phyloP scores from a whole-genome alignment of 2,888 invertebrate genomes.

The Heliconius ismenius region DNA sequence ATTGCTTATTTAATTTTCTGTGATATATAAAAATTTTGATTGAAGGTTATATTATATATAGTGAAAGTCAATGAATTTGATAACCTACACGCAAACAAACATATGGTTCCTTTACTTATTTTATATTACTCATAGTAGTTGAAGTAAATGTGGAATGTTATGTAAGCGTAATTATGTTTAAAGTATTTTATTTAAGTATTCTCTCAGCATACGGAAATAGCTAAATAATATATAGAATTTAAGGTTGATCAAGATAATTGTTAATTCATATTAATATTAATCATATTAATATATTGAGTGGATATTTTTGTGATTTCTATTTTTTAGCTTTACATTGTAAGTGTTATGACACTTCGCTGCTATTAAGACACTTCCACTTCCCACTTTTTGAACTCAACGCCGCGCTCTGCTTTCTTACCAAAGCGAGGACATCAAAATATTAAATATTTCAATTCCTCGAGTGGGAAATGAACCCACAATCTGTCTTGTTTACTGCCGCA shows the following conservation, averaged over 20 bases:
- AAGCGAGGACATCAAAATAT: too few relatives aligned
- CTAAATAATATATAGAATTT: not conserved
- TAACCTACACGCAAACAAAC: not conserved
- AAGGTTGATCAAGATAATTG: not conserved
- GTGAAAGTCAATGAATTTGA: not conserved
- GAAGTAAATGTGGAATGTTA: not conserved
- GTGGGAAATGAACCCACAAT: too few relatives aligned
- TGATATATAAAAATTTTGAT: not conserved
- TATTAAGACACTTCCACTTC: too few relatives aligned
- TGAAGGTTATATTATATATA: not conserved
- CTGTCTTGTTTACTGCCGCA: too few relatives aligned
- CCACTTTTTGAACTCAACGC: too few relatives aligned
- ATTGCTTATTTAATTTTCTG: not conserved
- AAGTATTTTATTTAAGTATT: not conserved
- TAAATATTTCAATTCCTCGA: too few relatives aligned
- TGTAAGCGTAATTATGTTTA: not conserved
- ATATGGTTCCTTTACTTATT: not conserved
- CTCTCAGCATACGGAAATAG: not conserved
- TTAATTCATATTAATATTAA: not conserved
- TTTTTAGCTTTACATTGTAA: too few relatives aligned
- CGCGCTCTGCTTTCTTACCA: too few relatives aligned
- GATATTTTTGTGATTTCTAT: not conserved
- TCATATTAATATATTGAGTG: not conserved
- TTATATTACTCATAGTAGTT: not conserved
- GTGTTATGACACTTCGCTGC: too few relatives aligned